Evolutionary conservation across 2,888 invertebrate species (phyloP).

Genomic region (Oligia fasciuncula): DNA sequence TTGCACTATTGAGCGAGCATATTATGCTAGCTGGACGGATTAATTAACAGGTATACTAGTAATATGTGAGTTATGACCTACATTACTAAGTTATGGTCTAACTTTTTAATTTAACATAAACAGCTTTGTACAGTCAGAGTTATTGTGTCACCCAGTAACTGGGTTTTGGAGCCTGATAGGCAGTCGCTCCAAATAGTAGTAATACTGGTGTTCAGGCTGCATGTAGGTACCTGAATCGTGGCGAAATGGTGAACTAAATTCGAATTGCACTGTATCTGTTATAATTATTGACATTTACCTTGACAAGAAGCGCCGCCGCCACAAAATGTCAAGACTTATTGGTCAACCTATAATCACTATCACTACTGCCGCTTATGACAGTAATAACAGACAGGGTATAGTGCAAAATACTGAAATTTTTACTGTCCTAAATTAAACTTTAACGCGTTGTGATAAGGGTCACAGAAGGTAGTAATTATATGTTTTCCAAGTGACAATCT

Average conservation of each 20-base stretch:
- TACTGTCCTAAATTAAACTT: conserved; percentile 38
- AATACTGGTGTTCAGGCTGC: too few relatives aligned
- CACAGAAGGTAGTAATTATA: conserved; percentile 1
- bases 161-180: too few relatives aligned
- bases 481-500: conserved; percentile 29
- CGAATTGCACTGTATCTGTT: background rate
- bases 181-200: too few relatives aligned
- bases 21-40: background rate
- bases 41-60: background rate
- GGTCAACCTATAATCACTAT: conserved; percentile 28
- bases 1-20: background rate
- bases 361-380: conserved; percentile 30
- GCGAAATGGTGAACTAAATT: conserved; percentile 18
- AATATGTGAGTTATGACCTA: background rate
- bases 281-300: conserved; percentile 21
- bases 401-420: conserved; percentile 38
- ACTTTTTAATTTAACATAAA: too few relatives aligned
- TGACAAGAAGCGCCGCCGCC: conserved; percentile 8
- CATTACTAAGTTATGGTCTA: background rate
- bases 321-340: conserved; percentile 21
- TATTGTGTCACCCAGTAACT: too few relatives aligned
- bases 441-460: conserved; percentile 33
- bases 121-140: too few relatives aligned
- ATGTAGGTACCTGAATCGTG: background rate
- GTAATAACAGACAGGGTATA: conserved; percentile 47